Percentiles rank a stretch among this genome's conserved stretches.
These are phyloP conservation scores for Campaea margaritaria DNA, from an alignment of 2,888 invertebrate genomes.

Conservation along the genomic window DNA sequence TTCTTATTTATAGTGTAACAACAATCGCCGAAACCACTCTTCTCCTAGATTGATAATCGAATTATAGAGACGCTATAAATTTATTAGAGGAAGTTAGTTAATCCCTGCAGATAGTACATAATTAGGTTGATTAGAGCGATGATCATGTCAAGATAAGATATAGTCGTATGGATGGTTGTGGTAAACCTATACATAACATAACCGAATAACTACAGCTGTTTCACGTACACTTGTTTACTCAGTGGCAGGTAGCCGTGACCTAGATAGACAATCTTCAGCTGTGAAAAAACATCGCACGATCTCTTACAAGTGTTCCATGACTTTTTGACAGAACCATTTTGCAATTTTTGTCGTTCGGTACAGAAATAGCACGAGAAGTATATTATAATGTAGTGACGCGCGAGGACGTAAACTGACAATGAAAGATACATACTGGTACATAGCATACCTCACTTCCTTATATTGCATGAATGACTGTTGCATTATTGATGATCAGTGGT, in stretches of 20 bases:
- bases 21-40: slow-evolving; percentile 1
- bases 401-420: slow-evolving; percentile 10
- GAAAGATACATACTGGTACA: neutral
- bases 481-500: too few relatives aligned
- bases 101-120: slow-evolving; percentile 41
- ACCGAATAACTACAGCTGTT: slow-evolving; percentile 28
- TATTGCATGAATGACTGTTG: neutral
- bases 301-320: slow-evolving; percentile 33
- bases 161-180: slow-evolving; percentile 5
- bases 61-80: slow-evolving; percentile 3
- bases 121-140: slow-evolving; percentile 31
- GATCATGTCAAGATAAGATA: slow-evolving; percentile 21
- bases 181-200: slow-evolving; percentile 2
- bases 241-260: slow-evolving; percentile 49
- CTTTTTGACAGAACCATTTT: slow-evolving; percentile 19
- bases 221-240: slow-evolving; percentile 44
- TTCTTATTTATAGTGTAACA: slow-evolving; percentile 21
- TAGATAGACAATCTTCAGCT: slow-evolving; percentile 44
- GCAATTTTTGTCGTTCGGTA: slow-evolving; percentile 13
- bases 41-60: neutral
- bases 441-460: neutral
- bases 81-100: slow-evolving; percentile 3
- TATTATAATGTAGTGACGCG: slow-evolving; percentile 17
- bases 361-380: slow-evolving; percentile 16
- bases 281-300: slow-evolving; percentile 32